Evolutionary conservation across 2,113 vertebrate genomes (phyloP), one percentile per base, ranked within the genome.

Genomic region (Ascaphus truei): DNA sequence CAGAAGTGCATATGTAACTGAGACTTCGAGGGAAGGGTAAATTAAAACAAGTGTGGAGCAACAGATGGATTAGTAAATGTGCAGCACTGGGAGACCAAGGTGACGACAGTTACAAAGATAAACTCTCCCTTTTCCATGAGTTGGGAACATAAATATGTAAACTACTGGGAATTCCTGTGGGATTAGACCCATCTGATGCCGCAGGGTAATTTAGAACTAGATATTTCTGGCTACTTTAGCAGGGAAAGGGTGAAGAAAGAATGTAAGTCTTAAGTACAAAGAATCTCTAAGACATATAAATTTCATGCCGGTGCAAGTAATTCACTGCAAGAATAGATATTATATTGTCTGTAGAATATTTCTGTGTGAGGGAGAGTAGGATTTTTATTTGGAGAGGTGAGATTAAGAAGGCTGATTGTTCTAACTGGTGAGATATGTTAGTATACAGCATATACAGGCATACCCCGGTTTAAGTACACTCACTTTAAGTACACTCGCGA

Each of bases 101-200:
- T 68, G 66, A 68, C 11, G 66, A 68, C 53, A 68, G 65, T 48
- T 68, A 57, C 39, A 58, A 68, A 68, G 65, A 68, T 68, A 68
- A 68, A 66, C 63, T 66, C 31, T 51, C 31, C 29, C 29, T 68
- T 47, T 68, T 68, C n/a, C 27, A 56, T 50, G 43, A 48, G 53
- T 36, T 43, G 41, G 52, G 31, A 68, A 47, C 23, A 30, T 58
- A 68, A 58, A 68, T 58, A 57, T 58, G 22, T 41, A 58, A 39
- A 58, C 62, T 43, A 9, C 37, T 36, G 13, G 22, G 39, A 34
- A 68, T 48, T 31, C 65, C 56, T 36, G 20, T 34, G 30, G 56
- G 2, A 48, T 34, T 41, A 48, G 27, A 68, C 30, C 39, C 53
- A 68, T 27, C 16, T 56, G 5, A 67, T 22, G 26, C 27, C 31